phyloP scores from a whole-genome alignment of 1,140 invertebrate genomes.

The Drosophila fuyamai region DNA sequence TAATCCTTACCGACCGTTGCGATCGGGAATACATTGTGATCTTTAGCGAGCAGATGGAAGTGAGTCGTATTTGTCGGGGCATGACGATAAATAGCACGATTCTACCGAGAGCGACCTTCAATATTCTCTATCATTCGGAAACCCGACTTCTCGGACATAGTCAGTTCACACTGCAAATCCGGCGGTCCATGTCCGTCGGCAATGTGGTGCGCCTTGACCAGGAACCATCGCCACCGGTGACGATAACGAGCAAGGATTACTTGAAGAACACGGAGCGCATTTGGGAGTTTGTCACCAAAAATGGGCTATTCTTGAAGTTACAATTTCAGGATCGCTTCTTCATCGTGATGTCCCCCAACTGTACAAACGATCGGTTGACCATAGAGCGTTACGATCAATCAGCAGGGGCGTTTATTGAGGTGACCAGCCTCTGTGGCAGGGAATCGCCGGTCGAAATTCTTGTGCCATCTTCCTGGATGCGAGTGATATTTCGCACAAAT shows the following conservation, averaged over 20 bases:
- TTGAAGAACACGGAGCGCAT: conserved; percentile 89
- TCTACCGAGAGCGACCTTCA: not conserved
- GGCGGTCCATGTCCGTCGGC: not conserved
- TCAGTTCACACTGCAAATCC: conserved; percentile 24
- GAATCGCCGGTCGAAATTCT: conserved; percentile 87
- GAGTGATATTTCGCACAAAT: conserved; percentile 90
- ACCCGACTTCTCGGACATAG: conserved; percentile 4
- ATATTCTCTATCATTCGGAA: conserved; percentile 56
- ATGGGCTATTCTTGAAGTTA: conserved; percentile 88
- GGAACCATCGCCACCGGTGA: conserved; percentile 9
- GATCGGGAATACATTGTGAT: conserved; percentile 60
- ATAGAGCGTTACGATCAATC: conserved; percentile 80
- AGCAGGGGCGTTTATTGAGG: conserved; percentile 85
- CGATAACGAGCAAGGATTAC: conserved; percentile 43
- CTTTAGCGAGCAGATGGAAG: not conserved
- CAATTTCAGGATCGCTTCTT: conserved; percentile 87
- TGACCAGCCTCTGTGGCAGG: conserved; percentile 90
- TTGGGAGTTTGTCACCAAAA: conserved; percentile 89
- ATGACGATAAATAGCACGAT: conserved; percentile 22
- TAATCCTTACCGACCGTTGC: conserved; percentile 66
- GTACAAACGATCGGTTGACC: conserved; percentile 91
- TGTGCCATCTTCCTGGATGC: conserved; percentile 89
- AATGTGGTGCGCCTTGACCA: conserved; percentile 19
- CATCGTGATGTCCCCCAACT: conserved; percentile 89
- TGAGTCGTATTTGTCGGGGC: conserved; percentile 46